Conservation (phyloP, 1,140 invertebrate genomes). For the Orussus abietinus region DNA sequence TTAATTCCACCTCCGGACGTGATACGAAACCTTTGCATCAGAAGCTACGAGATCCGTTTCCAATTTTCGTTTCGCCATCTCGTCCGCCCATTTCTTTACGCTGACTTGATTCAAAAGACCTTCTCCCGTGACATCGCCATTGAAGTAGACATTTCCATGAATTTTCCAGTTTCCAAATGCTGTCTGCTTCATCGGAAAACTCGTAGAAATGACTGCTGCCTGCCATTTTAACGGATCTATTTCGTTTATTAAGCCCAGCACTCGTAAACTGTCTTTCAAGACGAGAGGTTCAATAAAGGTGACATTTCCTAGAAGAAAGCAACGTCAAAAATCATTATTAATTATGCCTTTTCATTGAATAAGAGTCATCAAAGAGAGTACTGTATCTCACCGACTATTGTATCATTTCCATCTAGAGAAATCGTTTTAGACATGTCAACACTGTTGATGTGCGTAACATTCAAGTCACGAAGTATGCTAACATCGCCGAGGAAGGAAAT, state of each 20-base stretch:
- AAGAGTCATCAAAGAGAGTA: no score
- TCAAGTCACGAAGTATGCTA: slow-evolving; percentile 21
- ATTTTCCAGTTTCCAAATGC: slow-evolving; percentile 39
- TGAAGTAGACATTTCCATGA: slow-evolving; percentile 34
- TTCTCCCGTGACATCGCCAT: slow-evolving; percentile 28
- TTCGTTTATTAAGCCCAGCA: slow-evolving; percentile 32
- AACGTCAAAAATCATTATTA: no score
- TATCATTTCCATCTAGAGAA: slow-evolving; percentile 17
- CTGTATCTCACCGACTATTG: slow-evolving; percentile 23
- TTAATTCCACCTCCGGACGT: not conserved
- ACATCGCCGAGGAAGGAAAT: slow-evolving; percentile 28
- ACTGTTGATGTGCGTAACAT: slow-evolving; percentile 27
- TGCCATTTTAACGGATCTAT: slow-evolving; percentile 37
- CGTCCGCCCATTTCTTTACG: slow-evolving; percentile 24
- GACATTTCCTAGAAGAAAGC: slow-evolving; percentile 31
- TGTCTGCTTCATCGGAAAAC: slow-evolving; percentile 22
- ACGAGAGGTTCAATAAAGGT: slow-evolving; percentile 36
- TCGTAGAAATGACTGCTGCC: slow-evolving; percentile 23
- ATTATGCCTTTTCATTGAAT: not conserved
- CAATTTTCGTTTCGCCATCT: slow-evolving; percentile 22
- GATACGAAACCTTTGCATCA: slow-evolving; percentile 29
- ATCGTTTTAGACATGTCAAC: slow-evolving; percentile 22
- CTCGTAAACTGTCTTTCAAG: slow-evolving; percentile 28
- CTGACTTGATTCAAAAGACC: slow-evolving; percentile 34
- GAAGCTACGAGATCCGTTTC: slow-evolving; percentile 23